These are phyloP conservation scores for Muricea muricata DNA, from an alignment of 92 coral and sea anemone genomes.

Conservation along the genomic window DNA sequence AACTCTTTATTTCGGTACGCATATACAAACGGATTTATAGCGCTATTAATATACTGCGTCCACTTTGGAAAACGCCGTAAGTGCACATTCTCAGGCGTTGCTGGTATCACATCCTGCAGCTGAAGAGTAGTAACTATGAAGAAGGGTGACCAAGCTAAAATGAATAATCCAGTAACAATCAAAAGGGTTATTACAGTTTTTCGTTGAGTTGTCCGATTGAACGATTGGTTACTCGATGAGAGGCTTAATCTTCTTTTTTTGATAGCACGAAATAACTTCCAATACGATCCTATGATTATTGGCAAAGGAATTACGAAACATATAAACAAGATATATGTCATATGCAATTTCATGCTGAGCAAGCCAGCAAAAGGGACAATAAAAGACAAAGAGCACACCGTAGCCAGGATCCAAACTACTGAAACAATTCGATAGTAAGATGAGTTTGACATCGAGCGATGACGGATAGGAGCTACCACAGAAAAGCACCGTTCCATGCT, in stretches of 20 bases:
- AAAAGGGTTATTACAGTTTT: slow-evolving; percentile 65
- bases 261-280: slow-evolving; percentile 59
- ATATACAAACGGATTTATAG: slow-evolving; percentile 85
- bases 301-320: slow-evolving; percentile 76
- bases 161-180: slow-evolving; percentile 76
- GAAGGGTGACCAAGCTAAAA: slow-evolving; percentile 85
- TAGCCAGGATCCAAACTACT: slow-evolving; percentile 1
- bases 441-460: neutral
- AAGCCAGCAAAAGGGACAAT: neutral
- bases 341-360: slow-evolving; percentile 24
- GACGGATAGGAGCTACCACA: slow-evolving; percentile 59
- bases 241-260: neutral
- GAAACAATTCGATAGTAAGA: neutral
- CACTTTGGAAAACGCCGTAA: slow-evolving; percentile 75
- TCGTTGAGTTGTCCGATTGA: neutral
- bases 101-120: too few relatives aligned
- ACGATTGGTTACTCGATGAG: neutral
- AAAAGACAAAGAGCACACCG: neutral
- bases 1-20: slow-evolving; percentile 83
- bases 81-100: slow-evolving; percentile 50
- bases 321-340: slow-evolving; percentile 50
- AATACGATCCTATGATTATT: slow-evolving; percentile 70
- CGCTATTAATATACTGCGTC: slow-evolving; percentile 85
- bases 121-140: slow-evolving; percentile 71
- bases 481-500: slow-evolving; percentile 83